A percentile compares a stretch with the other conserved stretches of the same genome.
phyloP scores from a whole-genome alignment of 2,797 vertebrate species.

The Acrossocheilus wenchowensis region DNA sequence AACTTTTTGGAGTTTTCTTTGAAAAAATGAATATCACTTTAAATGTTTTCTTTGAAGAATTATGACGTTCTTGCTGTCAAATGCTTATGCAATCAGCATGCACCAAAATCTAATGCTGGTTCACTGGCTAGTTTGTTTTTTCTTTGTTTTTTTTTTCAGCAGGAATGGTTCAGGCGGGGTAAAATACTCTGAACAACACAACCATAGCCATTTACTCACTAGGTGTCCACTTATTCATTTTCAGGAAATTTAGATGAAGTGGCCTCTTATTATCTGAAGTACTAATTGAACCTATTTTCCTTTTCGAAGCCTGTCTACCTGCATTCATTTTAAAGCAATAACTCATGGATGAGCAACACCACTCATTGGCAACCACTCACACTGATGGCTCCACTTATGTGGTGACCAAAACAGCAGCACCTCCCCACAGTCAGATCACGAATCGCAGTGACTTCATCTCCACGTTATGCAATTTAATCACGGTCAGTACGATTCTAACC shows the following conservation, averaged over 20 bases:
- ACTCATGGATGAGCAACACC: constrained; percentile 75
- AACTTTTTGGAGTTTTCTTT: not conserved
- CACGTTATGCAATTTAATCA: constrained; percentile 54
- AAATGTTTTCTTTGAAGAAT: not conserved
- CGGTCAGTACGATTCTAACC: constrained; percentile 63
- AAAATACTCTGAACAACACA: constrained; percentile 64
- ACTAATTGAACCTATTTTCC: constrained; percentile 81
- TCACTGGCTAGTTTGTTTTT: constrained; percentile 5
- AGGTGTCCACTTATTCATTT: constrained; percentile 76
- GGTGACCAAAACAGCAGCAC: constrained; percentile 80
- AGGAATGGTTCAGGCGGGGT: constrained; percentile 35
- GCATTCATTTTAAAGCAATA: constrained; percentile 83
- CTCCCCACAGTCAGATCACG: constrained; percentile 64
- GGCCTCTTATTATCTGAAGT: constrained; percentile 79
- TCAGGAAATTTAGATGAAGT: constrained; percentile 77
- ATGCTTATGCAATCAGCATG: not conserved
- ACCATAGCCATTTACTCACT: constrained; percentile 71
- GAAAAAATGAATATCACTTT: not conserved
- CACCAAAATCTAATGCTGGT: not conserved
- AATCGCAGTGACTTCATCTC: constrained; percentile 39
- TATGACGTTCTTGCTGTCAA: not conserved
- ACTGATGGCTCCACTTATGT: constrained; percentile 75
- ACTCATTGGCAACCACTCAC: constrained; percentile 76
- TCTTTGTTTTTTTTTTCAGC: not conserved
- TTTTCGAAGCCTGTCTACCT: constrained; percentile 75